phyloP scores from a whole-genome alignment of 2,797 vertebrate genomes.

The Aldrovandia affinis region DNA sequence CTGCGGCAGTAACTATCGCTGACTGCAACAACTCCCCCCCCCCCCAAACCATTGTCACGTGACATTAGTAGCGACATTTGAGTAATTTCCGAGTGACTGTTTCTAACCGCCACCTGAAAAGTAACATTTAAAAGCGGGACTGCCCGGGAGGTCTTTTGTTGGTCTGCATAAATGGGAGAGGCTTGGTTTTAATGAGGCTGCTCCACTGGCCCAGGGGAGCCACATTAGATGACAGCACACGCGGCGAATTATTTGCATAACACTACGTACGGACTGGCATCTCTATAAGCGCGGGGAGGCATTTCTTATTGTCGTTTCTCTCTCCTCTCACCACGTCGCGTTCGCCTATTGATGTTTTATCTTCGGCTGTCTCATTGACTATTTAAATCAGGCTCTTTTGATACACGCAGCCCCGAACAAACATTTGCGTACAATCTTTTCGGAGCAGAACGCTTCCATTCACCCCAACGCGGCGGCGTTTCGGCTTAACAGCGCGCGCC shows the following conservation, averaged over 20 bases:
- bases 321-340: constrained; percentile 41
- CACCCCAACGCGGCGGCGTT: constrained; percentile 53
- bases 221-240: constrained; percentile 70
- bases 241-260: constrained; percentile 80
- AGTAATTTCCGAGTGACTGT: constrained; percentile 72
- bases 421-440: constrained; percentile 54
- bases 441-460: constrained; percentile 61
- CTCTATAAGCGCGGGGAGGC: not conserved
- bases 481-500: constrained; percentile 38
- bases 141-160: constrained; percentile 69
- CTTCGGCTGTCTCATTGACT: constrained; percentile 49
- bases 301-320: constrained; percentile 72
- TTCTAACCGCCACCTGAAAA: constrained; percentile 74
- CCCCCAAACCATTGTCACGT: constrained; percentile 47
- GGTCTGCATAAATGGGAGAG: constrained; percentile 49
- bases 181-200: constrained; percentile 80
- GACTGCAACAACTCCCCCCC: constrained; percentile 44
- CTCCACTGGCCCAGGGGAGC: constrained; percentile 74
- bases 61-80: constrained; percentile 65
- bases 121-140: constrained; percentile 68
- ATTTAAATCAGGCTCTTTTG: constrained; percentile 55
- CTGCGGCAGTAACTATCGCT: constrained; percentile 39
- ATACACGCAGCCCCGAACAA: constrained; percentile 50
- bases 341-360: constrained; percentile 49
- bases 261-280: constrained; percentile 53